These are phyloP conservation scores for Strix uralensis DNA, from an alignment of 2,113 vertebrate species.

Conservation along the genomic window DNA sequence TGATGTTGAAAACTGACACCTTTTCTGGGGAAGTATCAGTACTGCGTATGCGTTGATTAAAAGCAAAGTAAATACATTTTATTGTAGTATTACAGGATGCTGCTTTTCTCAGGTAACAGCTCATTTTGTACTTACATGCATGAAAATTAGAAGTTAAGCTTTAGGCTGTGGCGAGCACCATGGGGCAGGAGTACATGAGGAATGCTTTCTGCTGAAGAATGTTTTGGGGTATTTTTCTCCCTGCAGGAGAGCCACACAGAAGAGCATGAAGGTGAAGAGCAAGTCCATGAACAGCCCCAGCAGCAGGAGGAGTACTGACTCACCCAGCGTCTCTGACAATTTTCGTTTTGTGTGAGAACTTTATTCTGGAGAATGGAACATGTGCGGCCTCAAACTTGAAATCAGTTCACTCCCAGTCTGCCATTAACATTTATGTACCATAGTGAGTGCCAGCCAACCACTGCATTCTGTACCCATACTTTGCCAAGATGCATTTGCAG, in stretches of 20 bases:
- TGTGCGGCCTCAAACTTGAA: slow-evolving; percentile 84
- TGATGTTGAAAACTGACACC: background rate
- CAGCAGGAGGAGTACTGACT: slow-evolving; percentile 97
- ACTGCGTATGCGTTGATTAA: background rate
- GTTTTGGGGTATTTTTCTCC: slow-evolving; percentile 6
- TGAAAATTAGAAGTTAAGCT: background rate
- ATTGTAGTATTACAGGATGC: background rate
- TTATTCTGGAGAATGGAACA: slow-evolving; percentile 84
- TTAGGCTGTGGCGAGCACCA: fast-evolving
- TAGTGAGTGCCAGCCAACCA: slow-evolving; percentile 83
- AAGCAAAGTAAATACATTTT: background rate
- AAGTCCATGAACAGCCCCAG: slow-evolving; percentile 80
- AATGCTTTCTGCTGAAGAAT: background rate
- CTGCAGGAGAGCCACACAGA: slow-evolving; percentile 88
- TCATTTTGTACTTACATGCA: background rate
- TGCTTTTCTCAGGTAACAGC: background rate
- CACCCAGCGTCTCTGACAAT: slow-evolving; percentile 68
- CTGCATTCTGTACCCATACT: slow-evolving; percentile 78
- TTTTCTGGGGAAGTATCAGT: background rate
- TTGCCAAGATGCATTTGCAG: slow-evolving; percentile 80
- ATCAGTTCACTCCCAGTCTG: slow-evolving; percentile 75
- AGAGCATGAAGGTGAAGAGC: slow-evolving; percentile 86
- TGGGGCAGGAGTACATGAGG: background rate
- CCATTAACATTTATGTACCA: slow-evolving; percentile 76
- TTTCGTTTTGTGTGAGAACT: slow-evolving; percentile 85